Conservation (phyloP, 1,140 invertebrate genomes). For the Listronotus oregonensis region DNA sequence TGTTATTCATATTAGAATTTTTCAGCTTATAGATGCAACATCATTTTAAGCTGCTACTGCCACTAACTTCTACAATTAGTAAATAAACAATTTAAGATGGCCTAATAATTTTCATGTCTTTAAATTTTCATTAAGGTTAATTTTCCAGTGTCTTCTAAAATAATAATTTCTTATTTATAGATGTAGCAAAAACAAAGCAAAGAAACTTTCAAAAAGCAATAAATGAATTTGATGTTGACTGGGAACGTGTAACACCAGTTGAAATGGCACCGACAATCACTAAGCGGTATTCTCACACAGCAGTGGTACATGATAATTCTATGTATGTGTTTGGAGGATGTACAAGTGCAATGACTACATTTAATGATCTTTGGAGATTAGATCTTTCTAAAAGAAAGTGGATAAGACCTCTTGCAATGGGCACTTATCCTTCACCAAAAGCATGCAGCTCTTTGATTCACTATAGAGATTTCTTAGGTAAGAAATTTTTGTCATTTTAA, state of each 20-base stretch:
- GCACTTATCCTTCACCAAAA: slow-evolving; percentile 94
- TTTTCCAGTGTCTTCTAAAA: too few relatives aligned
- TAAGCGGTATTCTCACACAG: slow-evolving; percentile 90
- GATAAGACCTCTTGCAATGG: slow-evolving; percentile 79
- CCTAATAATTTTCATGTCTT: too few relatives aligned
- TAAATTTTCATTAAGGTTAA: too few relatives aligned
- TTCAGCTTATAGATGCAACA: too few relatives aligned
- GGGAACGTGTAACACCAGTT: slow-evolving; percentile 64
- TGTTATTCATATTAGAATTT: too few relatives aligned
- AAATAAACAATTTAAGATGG: too few relatives aligned
- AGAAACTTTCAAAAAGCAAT: slow-evolving; percentile 72
- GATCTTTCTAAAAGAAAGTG: slow-evolving; percentile 85
- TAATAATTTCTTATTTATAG: slow-evolving; percentile 59
- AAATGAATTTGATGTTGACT: slow-evolving; percentile 69
- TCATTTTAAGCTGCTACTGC: too few relatives aligned
- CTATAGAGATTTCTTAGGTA: slow-evolving; percentile 72
- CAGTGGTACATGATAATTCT: slow-evolving; percentile 78
- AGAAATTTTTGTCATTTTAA: slow-evolving; percentile 12
- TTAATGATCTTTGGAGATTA: slow-evolving; percentile 96
- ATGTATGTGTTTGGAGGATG: slow-evolving; percentile 97
- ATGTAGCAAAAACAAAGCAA: slow-evolving; percentile 72
- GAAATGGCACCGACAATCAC: slow-evolving; percentile 73
- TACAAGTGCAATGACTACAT: slow-evolving; percentile 91
- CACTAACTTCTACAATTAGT: too few relatives aligned
- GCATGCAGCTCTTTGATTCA: slow-evolving; percentile 89